phyloP scores from a whole-genome alignment of 2,888 invertebrate species.

The Horisme vitalbata region DNA sequence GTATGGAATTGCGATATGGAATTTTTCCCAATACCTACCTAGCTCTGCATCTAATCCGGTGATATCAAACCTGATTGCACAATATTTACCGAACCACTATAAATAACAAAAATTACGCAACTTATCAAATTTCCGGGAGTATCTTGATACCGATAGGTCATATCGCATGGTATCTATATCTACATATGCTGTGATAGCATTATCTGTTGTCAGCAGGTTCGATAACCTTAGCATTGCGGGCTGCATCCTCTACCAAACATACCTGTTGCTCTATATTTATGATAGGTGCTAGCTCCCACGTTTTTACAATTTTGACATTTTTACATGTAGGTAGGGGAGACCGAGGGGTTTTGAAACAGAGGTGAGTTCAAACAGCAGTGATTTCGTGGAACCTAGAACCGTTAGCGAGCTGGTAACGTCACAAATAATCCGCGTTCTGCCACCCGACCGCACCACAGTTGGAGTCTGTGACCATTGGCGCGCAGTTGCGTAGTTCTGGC shows the following conservation, averaged over 20 bases:
- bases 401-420: too few relatives aligned
- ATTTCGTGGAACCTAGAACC: too few relatives aligned
- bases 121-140: constrained; percentile 9
- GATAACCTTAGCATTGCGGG: constrained; percentile 9
- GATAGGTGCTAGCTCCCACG: not conserved
- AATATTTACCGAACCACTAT: constrained; percentile 5
- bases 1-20: too few relatives aligned
- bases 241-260: not conserved
- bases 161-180: not conserved
- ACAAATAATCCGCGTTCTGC: too few relatives aligned
- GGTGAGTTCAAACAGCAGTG: too few relatives aligned
- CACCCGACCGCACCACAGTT: too few relatives aligned
- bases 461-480: too few relatives aligned
- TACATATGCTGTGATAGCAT: not conserved
- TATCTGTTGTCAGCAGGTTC: constrained; percentile 11
- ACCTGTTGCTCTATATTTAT: not conserved
- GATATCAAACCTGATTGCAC: not conserved
- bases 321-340: too few relatives aligned
- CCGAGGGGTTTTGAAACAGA: too few relatives aligned
- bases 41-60: not conserved
- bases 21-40: too few relatives aligned
- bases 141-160: constrained; percentile 8
- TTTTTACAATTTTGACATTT: too few relatives aligned
- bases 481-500: too few relatives aligned
- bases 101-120: constrained; percentile 7